A percentile compares a stretch with the other conserved stretches of the same genome.
Conservation (phyloP, 1,140 invertebrate species). For the Drosophila arawakana region DNA sequence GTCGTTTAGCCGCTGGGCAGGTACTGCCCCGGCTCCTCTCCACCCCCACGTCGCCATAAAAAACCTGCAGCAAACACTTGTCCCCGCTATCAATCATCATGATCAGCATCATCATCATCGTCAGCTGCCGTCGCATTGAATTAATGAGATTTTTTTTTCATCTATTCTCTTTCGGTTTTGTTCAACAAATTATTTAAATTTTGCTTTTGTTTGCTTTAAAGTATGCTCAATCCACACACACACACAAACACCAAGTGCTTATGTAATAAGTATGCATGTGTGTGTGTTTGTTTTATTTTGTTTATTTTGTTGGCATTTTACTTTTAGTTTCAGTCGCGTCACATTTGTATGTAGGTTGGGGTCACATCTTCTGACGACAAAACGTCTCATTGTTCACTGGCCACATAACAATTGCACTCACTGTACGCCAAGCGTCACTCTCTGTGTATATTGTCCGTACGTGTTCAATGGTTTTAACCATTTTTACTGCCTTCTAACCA, state of each 20-base stretch:
- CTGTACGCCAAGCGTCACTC: slow-evolving; percentile 19
- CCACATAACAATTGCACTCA: slow-evolving; percentile 54
- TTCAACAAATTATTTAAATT: slow-evolving; percentile 59
- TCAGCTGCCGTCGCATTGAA: slow-evolving; percentile 47
- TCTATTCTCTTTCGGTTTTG: slow-evolving; percentile 27
- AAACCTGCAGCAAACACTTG: slow-evolving; percentile 5
- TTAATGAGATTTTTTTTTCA: slow-evolving; percentile 46
- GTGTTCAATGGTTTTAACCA: slow-evolving; percentile 56
- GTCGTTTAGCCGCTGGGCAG: slow-evolving; percentile 34
- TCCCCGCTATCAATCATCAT: slow-evolving; percentile 31
- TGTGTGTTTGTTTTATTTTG: slow-evolving; percentile 41
- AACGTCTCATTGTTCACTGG: slow-evolving; percentile 45
- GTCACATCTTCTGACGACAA: slow-evolving; percentile 76
- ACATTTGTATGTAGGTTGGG: slow-evolving; percentile 72
- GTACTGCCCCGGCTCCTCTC: slow-evolving; percentile 8
- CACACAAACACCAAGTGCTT: slow-evolving; percentile 42
- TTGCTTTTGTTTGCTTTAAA: slow-evolving; percentile 54
- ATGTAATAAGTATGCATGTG: slow-evolving; percentile 58
- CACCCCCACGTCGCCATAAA: neutral
- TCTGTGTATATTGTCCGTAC: slow-evolving; percentile 47
- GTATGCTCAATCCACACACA: slow-evolving; percentile 50
- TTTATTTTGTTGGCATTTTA: slow-evolving; percentile 76
- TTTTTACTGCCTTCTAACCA: slow-evolving; percentile 50
- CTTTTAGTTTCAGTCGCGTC: slow-evolving; percentile 70
- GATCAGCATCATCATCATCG: slow-evolving; percentile 38